These are phyloP conservation scores for Musca vetustissima DNA, from an alignment of 1,140 invertebrate genomes.

Conservation along the genomic window DNA sequence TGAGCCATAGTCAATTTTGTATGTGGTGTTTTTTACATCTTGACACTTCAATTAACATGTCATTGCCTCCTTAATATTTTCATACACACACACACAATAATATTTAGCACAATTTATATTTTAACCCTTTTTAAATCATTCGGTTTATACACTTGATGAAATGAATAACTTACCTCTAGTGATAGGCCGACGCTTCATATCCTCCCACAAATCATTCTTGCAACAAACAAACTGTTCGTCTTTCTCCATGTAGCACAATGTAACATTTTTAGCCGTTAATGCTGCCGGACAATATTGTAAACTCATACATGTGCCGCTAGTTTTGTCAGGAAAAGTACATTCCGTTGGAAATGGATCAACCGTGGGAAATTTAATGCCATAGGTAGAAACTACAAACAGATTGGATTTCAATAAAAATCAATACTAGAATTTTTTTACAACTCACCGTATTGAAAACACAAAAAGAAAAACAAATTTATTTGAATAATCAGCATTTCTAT, in stretches of 20 bases:
- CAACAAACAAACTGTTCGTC: slow-evolving; percentile 24
- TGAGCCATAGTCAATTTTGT: too few species aligned
- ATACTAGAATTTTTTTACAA: too few species aligned
- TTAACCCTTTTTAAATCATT: too few species aligned
- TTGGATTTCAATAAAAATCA: neutral
- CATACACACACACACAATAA: too few species aligned
- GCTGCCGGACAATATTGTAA: slow-evolving; percentile 24
- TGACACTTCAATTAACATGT: too few species aligned
- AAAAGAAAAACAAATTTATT: too few species aligned
- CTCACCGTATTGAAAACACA: too few species aligned
- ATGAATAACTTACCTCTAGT: neutral
- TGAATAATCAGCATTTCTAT: too few species aligned
- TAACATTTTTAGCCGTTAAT: slow-evolving; percentile 13
- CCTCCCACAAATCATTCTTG: neutral
- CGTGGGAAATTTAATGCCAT: slow-evolving; percentile 13
- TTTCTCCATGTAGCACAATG: slow-evolving; percentile 20
- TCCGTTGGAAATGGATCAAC: slow-evolving; percentile 23
- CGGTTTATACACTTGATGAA: too few species aligned
- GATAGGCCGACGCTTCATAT: neutral
- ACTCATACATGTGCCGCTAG: slow-evolving; percentile 13
- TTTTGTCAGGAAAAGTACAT: slow-evolving; percentile 15
- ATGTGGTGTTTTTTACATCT: too few species aligned
- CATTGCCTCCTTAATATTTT: too few species aligned
- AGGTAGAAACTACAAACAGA: neutral
- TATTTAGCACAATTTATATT: too few species aligned